Percentiles rank a stretch among this genome's conserved stretches.
Evolutionary conservation across 2,797 vertebrate species (phyloP).

Genomic region (Cheracebus regulus): DNA sequence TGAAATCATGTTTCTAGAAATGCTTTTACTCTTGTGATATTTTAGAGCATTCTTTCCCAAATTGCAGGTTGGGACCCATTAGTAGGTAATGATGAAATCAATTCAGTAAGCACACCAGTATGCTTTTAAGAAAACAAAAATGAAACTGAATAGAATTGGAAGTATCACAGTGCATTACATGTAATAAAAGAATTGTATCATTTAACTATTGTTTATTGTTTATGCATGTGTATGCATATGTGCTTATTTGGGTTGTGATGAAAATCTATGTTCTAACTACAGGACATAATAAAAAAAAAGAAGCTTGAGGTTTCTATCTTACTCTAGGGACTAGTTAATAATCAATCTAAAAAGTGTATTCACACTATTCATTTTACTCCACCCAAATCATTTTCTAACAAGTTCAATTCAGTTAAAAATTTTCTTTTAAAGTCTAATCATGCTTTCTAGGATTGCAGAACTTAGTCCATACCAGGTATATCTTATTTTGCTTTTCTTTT

Average conservation of each 20-base stretch:
- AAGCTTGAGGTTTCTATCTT: not conserved
- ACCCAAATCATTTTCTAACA: constrained; percentile 25
- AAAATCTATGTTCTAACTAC: not conserved
- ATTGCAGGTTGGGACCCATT: not conserved
- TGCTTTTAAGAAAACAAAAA: not conserved
- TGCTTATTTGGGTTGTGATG: not conserved
- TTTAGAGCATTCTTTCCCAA: not conserved
- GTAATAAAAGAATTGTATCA: not conserved
- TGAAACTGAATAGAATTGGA: not conserved
- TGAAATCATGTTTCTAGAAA: constrained; percentile 55
- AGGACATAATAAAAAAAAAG: constrained; percentile 4
- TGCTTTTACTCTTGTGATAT: not conserved
- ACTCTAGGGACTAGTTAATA: not conserved
- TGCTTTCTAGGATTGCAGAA: constrained; percentile 39
- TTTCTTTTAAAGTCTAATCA: not conserved
- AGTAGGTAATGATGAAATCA: not conserved
- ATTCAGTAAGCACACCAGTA: not conserved
- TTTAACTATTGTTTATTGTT: not conserved
- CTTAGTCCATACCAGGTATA: not conserved
- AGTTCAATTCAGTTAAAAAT: not conserved
- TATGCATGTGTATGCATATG: not conserved
- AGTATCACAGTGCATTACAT: not conserved
- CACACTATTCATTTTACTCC: not conserved
- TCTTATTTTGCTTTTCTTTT: constrained; percentile 41
- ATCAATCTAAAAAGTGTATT: not conserved